Base-by-base conservation (phyloP, 2,113 vertebrate species). In the Trematomus loennbergii region DNA sequence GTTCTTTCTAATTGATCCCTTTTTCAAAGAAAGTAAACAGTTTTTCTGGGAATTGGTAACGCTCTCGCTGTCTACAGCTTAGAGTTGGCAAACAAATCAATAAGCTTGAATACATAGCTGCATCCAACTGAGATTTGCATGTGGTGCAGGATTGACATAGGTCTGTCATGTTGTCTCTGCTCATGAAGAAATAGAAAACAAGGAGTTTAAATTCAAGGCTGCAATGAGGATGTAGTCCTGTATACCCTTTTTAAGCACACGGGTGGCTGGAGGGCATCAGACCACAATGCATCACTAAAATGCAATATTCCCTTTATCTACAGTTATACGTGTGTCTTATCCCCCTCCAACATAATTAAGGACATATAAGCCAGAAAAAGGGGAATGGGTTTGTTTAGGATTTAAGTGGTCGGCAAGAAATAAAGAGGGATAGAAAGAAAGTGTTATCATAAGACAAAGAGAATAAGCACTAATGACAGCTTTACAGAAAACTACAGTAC, bases 1-100 rank as follows among this genome's bases (percentile, higher is more conserved):
- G 36, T 68, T 49, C 45, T 72, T 53, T 75, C 22, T 7, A 1
- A 75, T 64, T 72, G 53, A 82, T 82, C 53, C 36, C 33, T 52
- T 78, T 75, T 59, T 12, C 29, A 65, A 46, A 66, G 29, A 57
- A 45, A 64, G 60, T 63, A 80, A 80, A 67, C 22, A 12, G 12
- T 1, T 45, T 73, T 83, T 76, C 15, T 10, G 40, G 55, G 57
- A 22, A 33, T 61, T 80, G 65, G 50, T 78, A 74, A 81, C 49
- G 12, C 71, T 83, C 48, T 20, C 22, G 68, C 71, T 15, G 12
- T 87, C 65, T 58, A 63, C 72, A 74, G 48, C 61, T 72, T 54
- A 33, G 54, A 84, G 68, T 61, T 68, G 46, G 82, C 48, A 87
- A 89, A 91, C 75, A 76, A 82, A 84, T 91, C 79, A 86, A 86